These are phyloP conservation scores for Gymnothorax javanicus DNA, from an alignment of 2,797 vertebrate genomes.

Conservation along the genomic window DNA sequence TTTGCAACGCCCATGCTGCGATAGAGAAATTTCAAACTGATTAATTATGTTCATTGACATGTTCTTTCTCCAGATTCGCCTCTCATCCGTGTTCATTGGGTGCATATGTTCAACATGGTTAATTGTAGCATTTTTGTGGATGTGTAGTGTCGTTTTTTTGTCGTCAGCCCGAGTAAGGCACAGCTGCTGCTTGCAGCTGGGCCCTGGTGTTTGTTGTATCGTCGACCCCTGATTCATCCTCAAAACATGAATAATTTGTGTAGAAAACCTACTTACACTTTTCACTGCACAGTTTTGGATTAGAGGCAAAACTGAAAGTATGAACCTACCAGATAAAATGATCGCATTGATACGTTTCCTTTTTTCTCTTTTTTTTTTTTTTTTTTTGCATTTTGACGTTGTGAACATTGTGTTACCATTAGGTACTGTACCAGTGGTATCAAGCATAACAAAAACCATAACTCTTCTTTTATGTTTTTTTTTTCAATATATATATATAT, in stretches of 20 bases:
- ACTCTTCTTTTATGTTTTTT: not conserved
- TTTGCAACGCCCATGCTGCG: too few relatives aligned
- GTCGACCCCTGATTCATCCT: not conserved
- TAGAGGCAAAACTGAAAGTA: too few relatives aligned
- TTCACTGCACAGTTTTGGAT: too few relatives aligned
- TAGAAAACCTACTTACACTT: not conserved
- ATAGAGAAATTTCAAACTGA: too few relatives aligned
- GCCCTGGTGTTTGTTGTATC: not conserved
- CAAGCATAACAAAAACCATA: not conserved
- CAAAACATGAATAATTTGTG: not conserved
- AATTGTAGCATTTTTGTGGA: too few relatives aligned
- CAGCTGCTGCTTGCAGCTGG: not conserved
- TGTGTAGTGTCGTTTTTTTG: not conserved
- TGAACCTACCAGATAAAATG: not conserved
- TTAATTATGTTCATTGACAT: too few relatives aligned
- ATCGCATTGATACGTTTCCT: too few relatives aligned
- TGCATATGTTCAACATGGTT: too few relatives aligned
- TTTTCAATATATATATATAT: too few relatives aligned
- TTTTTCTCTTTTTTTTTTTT: not conserved
- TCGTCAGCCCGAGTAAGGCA: not conserved
- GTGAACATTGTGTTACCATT: not conserved
- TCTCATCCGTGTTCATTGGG: too few relatives aligned
- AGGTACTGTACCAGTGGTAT: not conserved
- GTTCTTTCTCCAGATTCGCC: too few relatives aligned
- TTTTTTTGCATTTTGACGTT: not conserved